These are phyloP conservation scores for Cheilosia urbana DNA, from an alignment of 2,888 invertebrate species.

Conservation along the genomic window DNA sequence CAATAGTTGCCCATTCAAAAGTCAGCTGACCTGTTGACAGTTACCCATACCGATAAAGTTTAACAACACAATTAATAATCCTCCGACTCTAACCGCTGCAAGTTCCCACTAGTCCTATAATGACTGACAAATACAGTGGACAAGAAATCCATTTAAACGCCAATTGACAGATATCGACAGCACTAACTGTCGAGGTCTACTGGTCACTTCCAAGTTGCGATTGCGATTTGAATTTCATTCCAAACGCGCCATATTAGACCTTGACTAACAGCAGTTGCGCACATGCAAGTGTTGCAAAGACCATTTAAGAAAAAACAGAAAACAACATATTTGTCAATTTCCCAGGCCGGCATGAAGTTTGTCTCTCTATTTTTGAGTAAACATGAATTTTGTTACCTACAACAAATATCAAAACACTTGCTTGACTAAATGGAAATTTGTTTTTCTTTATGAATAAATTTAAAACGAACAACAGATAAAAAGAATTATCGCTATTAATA, in stretches of 20 bases:
- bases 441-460: slow-evolving; percentile 44
- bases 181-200: slow-evolving; percentile 53
- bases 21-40: not conserved
- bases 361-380: slow-evolving; percentile 32
- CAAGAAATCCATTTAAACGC: slow-evolving; percentile 38
- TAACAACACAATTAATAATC: not conserved
- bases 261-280: slow-evolving; percentile 12
- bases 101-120: slow-evolving; percentile 6
- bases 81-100: not conserved
- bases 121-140: slow-evolving; percentile 21
- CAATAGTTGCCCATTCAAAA: too few species aligned
- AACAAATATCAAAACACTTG: slow-evolving; percentile 53
- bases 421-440: slow-evolving; percentile 64
- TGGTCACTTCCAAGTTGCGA: slow-evolving; percentile 25
- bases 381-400: slow-evolving; percentile 23
- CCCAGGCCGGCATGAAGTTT: slow-evolving; percentile 22
- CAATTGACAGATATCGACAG: slow-evolving; percentile 57
- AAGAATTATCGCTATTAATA: slow-evolving; percentile 40
- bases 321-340: slow-evolving; percentile 56
- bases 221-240: slow-evolving; percentile 42
- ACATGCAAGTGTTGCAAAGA: slow-evolving; percentile 29
- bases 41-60: not conserved
- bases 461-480: slow-evolving; percentile 14
- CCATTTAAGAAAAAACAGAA: slow-evolving; percentile 36
- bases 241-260: slow-evolving; percentile 19